Conservation (phyloP, 1,140 invertebrate species). For the Lerema accius region DNA sequence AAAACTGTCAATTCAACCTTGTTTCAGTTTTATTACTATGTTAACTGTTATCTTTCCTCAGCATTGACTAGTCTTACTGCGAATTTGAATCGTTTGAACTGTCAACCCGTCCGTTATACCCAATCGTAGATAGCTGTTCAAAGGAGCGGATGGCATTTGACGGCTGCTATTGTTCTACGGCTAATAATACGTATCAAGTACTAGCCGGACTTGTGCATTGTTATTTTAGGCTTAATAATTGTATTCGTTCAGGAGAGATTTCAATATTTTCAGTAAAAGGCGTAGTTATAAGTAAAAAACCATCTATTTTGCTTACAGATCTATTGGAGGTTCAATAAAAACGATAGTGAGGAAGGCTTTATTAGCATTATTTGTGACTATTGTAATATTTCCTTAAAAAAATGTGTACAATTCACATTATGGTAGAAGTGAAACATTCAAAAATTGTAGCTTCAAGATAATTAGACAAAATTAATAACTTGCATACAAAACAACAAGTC, state of each 20-base stretch:
- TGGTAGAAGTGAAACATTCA: no score
- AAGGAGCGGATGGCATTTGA: constrained; percentile 4
- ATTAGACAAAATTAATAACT: no score
- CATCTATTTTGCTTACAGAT: no score
- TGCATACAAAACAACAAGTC: no score
- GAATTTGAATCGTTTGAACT: background rate
- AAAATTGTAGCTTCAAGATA: no score
- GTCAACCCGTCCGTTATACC: background rate
- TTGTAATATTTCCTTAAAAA: no score
- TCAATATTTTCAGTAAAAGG: no score
- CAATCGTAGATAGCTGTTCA: background rate
- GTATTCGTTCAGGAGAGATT: background rate
- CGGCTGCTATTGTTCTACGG: constrained; percentile 6
- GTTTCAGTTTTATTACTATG: background rate
- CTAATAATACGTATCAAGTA: background rate
- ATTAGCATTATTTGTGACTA: no score
- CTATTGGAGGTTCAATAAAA: no score
- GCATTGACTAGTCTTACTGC: background rate
- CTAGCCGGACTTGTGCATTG: background rate
- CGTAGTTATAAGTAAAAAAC: no score
- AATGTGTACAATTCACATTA: no score
- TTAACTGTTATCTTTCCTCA: background rate
- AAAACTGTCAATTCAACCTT: background rate
- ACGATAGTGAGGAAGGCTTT: no score
- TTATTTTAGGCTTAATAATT: background rate